Percentiles rank a stretch among this genome's conserved stretches.
Conservation (phyloP, 2,888 invertebrate species). For the Synanthedon formicaeformis region DNA sequence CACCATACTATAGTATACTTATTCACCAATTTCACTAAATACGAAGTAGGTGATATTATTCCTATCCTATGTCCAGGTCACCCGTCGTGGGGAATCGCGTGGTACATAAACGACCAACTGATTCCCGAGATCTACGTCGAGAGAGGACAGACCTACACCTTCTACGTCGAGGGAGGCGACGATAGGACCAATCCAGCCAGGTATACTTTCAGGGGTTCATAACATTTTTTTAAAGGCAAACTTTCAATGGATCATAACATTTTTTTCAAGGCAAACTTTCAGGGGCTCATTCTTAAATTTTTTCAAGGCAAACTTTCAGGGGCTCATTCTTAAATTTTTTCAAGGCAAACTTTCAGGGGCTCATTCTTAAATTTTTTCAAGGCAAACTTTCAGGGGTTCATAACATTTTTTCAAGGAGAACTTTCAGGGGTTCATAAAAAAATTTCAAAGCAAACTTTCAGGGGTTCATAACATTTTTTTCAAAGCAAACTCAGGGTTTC, state of each 20-base stretch:
- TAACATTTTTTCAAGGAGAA: background rate
- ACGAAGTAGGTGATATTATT: no score
- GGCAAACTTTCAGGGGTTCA: no score
- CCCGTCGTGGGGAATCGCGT: constrained; percentile 90
- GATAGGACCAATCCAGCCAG: constrained; percentile 83
- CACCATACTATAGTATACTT: no score
- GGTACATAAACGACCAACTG: constrained; percentile 91
- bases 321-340: background rate
- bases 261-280: no score
- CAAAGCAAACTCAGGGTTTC: no score
- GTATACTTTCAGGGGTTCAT: constrained; percentile 27
- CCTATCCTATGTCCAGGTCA: constrained; percentile 47
- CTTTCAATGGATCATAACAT: background rate
- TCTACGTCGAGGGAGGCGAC: constrained; percentile 87
- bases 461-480: no score
- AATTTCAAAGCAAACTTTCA: no score
- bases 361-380: no score
- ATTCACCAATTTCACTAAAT: no score
- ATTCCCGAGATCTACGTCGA: constrained; percentile 92
- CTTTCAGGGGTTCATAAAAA: background rate
- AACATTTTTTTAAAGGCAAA: background rate
- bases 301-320: no score
- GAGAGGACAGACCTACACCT: constrained; percentile 87
- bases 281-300: no score
- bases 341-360: no score